These are phyloP conservation scores for Triplophysa bombifrons DNA, from an alignment of 2,797 vertebrate genomes.

Conservation along the genomic window DNA sequence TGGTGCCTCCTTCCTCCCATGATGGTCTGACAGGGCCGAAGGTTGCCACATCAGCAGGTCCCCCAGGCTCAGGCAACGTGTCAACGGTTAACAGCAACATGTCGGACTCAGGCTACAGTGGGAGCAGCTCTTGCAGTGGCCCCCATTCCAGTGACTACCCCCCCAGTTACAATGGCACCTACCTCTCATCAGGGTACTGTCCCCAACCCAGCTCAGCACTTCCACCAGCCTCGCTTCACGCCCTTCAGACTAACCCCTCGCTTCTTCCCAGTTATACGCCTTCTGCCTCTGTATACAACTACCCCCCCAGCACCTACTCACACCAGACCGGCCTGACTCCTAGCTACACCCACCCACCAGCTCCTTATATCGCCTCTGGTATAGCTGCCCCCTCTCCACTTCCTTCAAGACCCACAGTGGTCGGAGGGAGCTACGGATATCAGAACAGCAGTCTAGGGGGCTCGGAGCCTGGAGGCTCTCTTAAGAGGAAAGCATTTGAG, in stretches of 20 bases:
- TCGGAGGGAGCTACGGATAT: constrained; percentile 85
- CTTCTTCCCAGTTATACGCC: constrained; percentile 87
- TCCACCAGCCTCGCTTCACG: constrained; percentile 84
- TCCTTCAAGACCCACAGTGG: constrained; percentile 78
- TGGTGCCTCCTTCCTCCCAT: constrained; percentile 83
- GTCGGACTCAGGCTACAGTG: constrained; percentile 80
- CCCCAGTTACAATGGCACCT: constrained; percentile 86
- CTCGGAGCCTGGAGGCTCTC: constrained; percentile 73
- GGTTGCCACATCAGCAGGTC: constrained; percentile 69
- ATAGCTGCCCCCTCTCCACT: constrained; percentile 85
- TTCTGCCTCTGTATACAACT: constrained; percentile 88
- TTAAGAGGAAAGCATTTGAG: constrained; percentile 94
- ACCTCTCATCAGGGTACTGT: constrained; percentile 91
- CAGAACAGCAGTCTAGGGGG: constrained; percentile 76
- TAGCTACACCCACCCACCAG: constrained; percentile 82
- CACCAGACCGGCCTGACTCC: constrained; percentile 80
- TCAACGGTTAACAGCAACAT: constrained; percentile 83
- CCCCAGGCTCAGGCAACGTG: constrained; percentile 79
- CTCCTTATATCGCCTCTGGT: constrained; percentile 86
- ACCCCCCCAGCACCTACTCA: constrained; percentile 81
- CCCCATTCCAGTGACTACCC: constrained; percentile 83
- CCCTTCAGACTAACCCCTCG: constrained; percentile 82
- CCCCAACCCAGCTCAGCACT: constrained; percentile 82
- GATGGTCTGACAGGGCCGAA: constrained; percentile 85
- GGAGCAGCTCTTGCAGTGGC: constrained; percentile 80